A percentile compares a stretch with the other conserved stretches of the same genome.
Conservation (phyloP, 2,797 vertebrate genomes). For the Danio choprae region DNA sequence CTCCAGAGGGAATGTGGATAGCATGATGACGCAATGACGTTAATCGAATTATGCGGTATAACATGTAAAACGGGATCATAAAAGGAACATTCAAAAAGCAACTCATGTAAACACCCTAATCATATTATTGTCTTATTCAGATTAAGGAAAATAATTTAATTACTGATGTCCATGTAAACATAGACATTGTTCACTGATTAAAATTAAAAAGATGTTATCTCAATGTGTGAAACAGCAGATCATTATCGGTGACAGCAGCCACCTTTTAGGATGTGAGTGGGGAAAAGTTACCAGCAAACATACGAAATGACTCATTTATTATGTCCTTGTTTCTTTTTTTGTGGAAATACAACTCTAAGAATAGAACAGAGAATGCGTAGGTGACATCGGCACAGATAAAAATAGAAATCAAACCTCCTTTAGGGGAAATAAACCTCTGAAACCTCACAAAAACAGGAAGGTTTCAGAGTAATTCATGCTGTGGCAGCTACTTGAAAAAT, state of each 20-base stretch:
- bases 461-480: neutral
- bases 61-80: no score
- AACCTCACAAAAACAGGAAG: conserved; percentile 33
- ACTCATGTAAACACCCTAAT: no score
- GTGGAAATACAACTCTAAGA: conserved; percentile 43
- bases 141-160: no score
- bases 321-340: neutral
- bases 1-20: no score
- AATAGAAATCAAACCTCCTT: conserved; percentile 45
- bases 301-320: conserved; percentile 8
- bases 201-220: neutral
- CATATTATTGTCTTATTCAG: no score
- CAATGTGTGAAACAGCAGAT: neutral
- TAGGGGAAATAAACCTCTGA: conserved; percentile 26
- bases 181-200: no score
- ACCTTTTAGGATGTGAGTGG: neutral
- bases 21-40: no score
- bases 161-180: no score
- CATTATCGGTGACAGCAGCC: neutral
- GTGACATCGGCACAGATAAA: conserved; percentile 23
- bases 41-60: no score
- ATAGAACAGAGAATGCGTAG: conserved; percentile 46
- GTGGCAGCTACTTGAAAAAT: neutral
- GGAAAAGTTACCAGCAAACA: neutral
- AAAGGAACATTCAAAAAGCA: no score